phyloP scores from a whole-genome alignment of 2,888 invertebrate species.

The Stegana nigrithorax region DNA sequence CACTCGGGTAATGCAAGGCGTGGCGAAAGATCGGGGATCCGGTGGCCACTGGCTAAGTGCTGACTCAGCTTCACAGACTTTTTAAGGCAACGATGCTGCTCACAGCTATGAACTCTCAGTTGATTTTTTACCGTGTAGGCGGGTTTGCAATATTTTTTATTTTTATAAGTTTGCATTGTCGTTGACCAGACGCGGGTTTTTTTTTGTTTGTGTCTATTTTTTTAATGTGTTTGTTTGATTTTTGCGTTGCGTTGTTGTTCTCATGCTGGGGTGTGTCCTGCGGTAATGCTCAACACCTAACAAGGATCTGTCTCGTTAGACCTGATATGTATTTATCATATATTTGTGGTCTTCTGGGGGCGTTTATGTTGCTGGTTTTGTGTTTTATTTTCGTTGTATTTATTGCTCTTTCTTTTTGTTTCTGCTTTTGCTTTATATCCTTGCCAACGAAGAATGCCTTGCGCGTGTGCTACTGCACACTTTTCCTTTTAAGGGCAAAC shows the following conservation, averaged over 20 bases:
- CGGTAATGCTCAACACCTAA: constrained; percentile 60
- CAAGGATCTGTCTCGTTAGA: constrained; percentile 22
- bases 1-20: too few species aligned
- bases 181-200: neutral
- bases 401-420: neutral
- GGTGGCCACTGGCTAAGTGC: too few species aligned
- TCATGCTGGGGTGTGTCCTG: constrained; percentile 48
- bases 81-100: too few species aligned
- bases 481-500: neutral
- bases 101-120: too few species aligned
- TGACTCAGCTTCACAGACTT: too few species aligned
- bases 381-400: neutral
- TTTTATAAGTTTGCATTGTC: too few species aligned
- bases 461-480: neutral
- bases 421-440: neutral
- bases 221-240: constrained; percentile 40
- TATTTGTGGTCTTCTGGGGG: neutral
- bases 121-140: too few species aligned
- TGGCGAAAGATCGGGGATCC: too few species aligned
- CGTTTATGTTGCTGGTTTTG: neutral
- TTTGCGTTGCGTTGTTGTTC: too few species aligned
- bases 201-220: constrained; percentile 46
- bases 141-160: too few species aligned
- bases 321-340: neutral
- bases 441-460: neutral